Conservation (phyloP, 2,113 vertebrate genomes). For the Chaetops frenatus region DNA sequence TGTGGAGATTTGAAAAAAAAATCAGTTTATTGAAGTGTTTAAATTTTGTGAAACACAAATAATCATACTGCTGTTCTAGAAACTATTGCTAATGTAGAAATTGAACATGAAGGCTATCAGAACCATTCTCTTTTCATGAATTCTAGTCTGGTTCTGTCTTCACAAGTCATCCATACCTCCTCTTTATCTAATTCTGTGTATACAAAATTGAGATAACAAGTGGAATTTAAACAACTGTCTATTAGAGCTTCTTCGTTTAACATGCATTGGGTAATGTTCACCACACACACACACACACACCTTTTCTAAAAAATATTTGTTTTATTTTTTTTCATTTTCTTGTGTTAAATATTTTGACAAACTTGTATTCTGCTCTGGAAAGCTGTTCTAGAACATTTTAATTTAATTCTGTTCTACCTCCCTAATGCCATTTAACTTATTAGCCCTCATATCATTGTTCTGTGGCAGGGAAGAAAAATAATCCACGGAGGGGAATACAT, state of each 20-base stretch:
- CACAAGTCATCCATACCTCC: background rate
- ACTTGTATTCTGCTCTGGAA: background rate
- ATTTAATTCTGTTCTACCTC: background rate
- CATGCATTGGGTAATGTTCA: background rate
- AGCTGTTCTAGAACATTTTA: background rate
- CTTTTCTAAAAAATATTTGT: background rate
- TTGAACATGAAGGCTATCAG: background rate
- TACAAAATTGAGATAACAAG: background rate
- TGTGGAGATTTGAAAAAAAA: fast-evolving
- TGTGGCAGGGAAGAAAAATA: background rate
- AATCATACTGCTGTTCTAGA: background rate
- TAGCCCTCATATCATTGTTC: background rate
- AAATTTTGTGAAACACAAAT: background rate
- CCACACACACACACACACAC: no score
- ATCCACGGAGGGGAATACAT: background rate
- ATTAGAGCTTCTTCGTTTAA: background rate
- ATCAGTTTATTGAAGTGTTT: background rate
- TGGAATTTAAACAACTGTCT: background rate
- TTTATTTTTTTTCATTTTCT: background rate
- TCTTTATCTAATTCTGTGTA: background rate
- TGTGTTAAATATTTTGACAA: background rate
- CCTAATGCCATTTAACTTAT: background rate
- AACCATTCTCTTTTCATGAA: background rate
- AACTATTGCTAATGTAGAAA: background rate
- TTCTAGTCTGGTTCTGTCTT: background rate